Evolutionary conservation across 2,113 vertebrate species (phyloP).

Genomic region (Rynchops niger): DNA sequence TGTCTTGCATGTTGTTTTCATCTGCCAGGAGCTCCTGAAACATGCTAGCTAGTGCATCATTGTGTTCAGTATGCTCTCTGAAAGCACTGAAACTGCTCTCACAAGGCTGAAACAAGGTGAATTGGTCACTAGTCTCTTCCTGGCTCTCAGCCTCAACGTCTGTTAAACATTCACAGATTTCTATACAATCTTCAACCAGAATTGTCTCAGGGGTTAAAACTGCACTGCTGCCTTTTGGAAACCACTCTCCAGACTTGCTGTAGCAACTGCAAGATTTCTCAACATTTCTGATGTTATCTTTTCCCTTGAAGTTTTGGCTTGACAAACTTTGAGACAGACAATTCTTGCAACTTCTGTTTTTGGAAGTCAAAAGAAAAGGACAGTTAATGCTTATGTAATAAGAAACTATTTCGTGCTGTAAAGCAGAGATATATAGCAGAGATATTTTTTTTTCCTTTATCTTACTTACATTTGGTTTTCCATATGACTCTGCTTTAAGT

Average conservation of each 20-base stretch:
- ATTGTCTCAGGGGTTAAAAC: constrained; percentile 65
- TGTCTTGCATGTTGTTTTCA: neutral
- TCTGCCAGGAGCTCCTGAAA: constrained; percentile 61
- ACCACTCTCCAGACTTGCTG: neutral
- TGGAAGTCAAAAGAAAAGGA: constrained; percentile 7
- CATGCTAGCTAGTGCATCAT: constrained; percentile 55
- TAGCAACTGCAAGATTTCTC: neutral
- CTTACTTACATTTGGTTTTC: constrained; percentile 61
- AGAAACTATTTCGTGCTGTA: neutral
- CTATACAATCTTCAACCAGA: constrained; percentile 37
- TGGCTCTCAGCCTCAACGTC: neutral
- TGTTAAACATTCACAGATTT: constrained; percentile 18
- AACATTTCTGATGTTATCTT: neutral
- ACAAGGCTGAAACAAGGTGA: neutral
- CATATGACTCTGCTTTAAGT: neutral
- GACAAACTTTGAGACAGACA: constrained; percentile 51
- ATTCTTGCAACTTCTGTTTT: constrained; percentile 65
- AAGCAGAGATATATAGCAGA: neutral
- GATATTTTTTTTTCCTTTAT: neutral
- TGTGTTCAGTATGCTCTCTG: constrained; percentile 1
- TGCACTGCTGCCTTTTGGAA: constrained; percentile 17
- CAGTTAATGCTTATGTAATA: neutral
- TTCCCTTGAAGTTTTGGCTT: constrained; percentile 1
- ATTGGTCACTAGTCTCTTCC: neutral
- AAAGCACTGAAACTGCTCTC: neutral